phyloP scores from a whole-genome alignment of 2,888 invertebrate genomes.

The Eupithecia subumbrata region DNA sequence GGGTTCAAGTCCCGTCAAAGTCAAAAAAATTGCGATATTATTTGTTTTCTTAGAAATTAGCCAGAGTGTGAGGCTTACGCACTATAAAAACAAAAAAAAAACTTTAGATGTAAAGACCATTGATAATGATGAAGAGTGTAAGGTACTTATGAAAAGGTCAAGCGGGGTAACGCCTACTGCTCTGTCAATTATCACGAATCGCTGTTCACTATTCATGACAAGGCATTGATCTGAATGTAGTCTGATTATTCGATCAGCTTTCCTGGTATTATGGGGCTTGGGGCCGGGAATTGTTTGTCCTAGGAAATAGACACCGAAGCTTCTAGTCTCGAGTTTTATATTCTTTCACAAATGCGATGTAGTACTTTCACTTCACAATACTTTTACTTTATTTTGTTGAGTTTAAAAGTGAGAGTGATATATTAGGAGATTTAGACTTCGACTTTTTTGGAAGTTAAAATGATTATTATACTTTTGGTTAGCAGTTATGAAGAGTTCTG shows the following conservation, averaged over 20 bases:
- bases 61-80: no score
- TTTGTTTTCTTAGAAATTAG: no score
- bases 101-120: background rate
- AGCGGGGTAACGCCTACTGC: background rate
- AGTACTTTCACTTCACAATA: background rate
- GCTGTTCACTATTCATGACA: slow-evolving; percentile 26
- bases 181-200: slow-evolving; percentile 2
- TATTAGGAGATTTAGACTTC: background rate
- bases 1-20: no score
- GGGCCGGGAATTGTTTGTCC: background rate
- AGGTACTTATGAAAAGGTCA: slow-evolving; percentile 1
- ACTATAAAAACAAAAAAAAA: no score
- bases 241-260: slow-evolving; percentile 32
- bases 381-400: background rate
- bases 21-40: no score
- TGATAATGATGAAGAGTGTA: background rate
- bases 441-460: background rate
- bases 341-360: background rate
- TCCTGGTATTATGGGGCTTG: background rate
- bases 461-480: no score
- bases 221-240: slow-evolving; percentile 17
- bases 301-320: background rate
- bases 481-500: no score
- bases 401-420: background rate
- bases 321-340: background rate